Evolutionary conservation across 2,113 vertebrate genomes (phyloP).

Genomic region (Aix galericulata): DNA sequence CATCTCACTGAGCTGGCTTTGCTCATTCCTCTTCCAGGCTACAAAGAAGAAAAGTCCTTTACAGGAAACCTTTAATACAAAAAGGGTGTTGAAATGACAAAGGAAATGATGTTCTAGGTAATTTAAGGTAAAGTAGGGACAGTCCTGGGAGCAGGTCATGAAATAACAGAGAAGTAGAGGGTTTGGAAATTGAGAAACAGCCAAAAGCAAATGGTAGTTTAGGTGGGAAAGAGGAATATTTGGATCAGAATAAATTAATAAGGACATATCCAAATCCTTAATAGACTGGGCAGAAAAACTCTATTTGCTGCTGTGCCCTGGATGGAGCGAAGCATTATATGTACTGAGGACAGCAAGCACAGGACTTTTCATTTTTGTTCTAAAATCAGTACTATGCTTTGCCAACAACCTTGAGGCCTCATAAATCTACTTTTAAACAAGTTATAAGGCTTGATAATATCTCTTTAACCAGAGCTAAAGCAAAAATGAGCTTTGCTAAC

Average conservation of each 20-base stretch:
- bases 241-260: not conserved
- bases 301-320: not conserved
- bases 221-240: not conserved
- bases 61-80: not conserved
- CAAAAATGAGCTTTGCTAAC: constrained; percentile 13
- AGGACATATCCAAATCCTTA: not conserved
- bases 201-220: not conserved
- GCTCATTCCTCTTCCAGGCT: not conserved
- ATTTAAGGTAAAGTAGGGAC: not conserved
- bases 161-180: not conserved
- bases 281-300: not conserved
- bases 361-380: not conserved
- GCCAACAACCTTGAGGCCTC: not conserved
- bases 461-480: not conserved
- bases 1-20: not conserved
- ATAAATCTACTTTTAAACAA: not conserved
- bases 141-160: not conserved
- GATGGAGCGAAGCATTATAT: not conserved
- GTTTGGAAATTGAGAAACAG: not conserved
- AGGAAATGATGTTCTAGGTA: not conserved
- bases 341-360: not conserved
- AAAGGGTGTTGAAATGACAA: not conserved
- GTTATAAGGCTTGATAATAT: not conserved
- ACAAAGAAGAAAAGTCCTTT: not conserved
- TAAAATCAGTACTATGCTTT: not conserved